These are phyloP conservation scores for Brachypterus glaber DNA, from an alignment of 2,888 invertebrate genomes.

Conservation along the genomic window DNA sequence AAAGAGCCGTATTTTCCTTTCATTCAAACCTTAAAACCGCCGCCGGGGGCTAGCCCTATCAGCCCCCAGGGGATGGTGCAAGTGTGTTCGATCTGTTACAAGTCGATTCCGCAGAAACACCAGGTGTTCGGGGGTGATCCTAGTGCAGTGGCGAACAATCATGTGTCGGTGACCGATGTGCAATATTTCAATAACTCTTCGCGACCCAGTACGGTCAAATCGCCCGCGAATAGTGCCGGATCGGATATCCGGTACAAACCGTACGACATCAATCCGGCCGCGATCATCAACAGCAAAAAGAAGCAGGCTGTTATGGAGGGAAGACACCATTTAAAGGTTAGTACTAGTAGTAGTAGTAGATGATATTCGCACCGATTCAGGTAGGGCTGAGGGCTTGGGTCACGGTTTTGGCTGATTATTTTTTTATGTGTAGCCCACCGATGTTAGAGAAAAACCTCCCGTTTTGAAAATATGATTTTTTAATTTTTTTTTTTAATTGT, in stretches of 20 bases:
- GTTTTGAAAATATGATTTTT: no score
- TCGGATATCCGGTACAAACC: slow-evolving; percentile 53
- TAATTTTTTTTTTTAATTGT: no score
- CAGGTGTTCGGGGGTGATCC: slow-evolving; percentile 52
- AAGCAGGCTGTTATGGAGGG: slow-evolving; percentile 38
- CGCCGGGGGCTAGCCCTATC: slow-evolving; percentile 78
- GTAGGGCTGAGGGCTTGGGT: no score
- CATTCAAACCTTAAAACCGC: slow-evolving; percentile 69
- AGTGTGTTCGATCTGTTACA: slow-evolving; percentile 80
- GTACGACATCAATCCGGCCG: slow-evolving; percentile 46
- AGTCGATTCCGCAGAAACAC: slow-evolving; percentile 68
- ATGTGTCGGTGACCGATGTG: slow-evolving; percentile 37
- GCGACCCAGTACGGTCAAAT: slow-evolving; percentile 45
- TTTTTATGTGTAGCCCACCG: no score
- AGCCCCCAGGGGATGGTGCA: slow-evolving; percentile 86
- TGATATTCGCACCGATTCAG: no score
- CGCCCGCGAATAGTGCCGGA: slow-evolving; percentile 45
- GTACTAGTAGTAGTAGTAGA: no score
- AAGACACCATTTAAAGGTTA: no score
- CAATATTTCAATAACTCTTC: slow-evolving; percentile 36
- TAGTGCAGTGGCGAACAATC: slow-evolving; percentile 30
- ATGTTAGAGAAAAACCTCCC: no score
- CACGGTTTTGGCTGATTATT: no score
- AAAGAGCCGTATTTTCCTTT: slow-evolving; percentile 86
- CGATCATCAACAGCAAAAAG: slow-evolving; percentile 42